These are phyloP conservation scores for Chloropsis cyanopogon DNA, from an alignment of 2,113 vertebrate genomes.

Conservation along the genomic window DNA sequence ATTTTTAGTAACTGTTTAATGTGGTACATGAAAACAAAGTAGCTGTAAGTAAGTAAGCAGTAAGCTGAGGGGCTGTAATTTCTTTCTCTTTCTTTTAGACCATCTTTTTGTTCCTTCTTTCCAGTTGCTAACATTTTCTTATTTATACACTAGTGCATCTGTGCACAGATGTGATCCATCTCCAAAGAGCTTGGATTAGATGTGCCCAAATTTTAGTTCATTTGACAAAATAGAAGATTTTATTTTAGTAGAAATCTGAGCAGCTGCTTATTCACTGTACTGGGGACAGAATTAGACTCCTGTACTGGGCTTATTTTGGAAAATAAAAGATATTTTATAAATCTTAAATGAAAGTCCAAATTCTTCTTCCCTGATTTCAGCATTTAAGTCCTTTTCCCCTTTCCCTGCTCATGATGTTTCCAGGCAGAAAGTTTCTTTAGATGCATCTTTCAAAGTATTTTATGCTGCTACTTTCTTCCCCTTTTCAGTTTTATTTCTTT, in stretches of 20 bases:
- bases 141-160: not conserved
- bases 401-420: not conserved
- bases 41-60: not conserved
- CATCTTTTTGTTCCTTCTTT: not conserved
- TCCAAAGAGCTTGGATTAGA: not conserved
- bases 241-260: not conserved
- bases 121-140: slow-evolving; percentile 1
- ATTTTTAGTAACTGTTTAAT: slow-evolving; percentile 5
- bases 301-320: not conserved
- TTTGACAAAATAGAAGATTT: not conserved
- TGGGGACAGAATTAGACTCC: not conserved
- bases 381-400: not conserved
- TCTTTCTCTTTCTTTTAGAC: not conserved
- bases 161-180: not conserved
- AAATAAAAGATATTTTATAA: not conserved
- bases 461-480: not conserved
- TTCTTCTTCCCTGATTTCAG: not conserved
- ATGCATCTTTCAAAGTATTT: not conserved
- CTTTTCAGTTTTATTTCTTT: slow-evolving; percentile 14
- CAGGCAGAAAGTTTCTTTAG: not conserved
- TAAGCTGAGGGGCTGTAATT: not conserved
- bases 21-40: not conserved
- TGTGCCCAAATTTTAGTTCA: not conserved
- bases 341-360: not conserved
- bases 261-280: not conserved